A percentile compares a stretch with the other conserved stretches of the same genome.
Conservation (phyloP, 2,888 invertebrate species). For the Choristoneura rosaceana region DNA sequence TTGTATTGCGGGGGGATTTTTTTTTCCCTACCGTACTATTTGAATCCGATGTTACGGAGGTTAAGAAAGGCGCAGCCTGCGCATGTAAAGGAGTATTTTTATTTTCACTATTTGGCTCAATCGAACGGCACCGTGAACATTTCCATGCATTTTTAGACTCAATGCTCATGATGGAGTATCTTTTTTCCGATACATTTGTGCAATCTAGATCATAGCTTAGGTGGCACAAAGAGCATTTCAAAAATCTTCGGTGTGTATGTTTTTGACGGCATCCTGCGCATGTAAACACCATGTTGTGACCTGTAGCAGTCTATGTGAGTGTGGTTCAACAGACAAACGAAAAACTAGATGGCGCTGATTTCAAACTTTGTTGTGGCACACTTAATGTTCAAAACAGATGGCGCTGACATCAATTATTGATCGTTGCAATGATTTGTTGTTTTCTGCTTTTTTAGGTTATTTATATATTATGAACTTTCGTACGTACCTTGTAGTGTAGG, state of each 20-base stretch:
- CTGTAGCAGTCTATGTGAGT: neutral
- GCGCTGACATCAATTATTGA: too few species aligned
- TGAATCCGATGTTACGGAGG: neutral
- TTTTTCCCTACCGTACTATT: neutral
- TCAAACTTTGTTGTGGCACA: too few species aligned
- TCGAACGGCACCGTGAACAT: neutral
- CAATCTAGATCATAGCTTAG: neutral
- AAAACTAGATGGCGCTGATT: too few species aligned
- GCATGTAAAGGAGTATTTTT: neutral
- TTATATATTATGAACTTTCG: too few species aligned
- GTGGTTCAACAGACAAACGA: too few species aligned
- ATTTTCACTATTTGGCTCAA: neutral
- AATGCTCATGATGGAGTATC: neutral
- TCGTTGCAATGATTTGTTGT: too few species aligned
- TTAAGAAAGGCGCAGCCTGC: neutral
- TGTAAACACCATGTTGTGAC: neutral
- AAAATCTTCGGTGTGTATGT: neutral
- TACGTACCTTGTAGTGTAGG: too few species aligned
- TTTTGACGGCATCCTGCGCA: neutral
- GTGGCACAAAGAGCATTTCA: neutral
- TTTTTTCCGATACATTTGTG: neutral
- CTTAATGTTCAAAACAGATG: too few species aligned
- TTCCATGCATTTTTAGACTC: neutral
- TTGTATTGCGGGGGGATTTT: neutral
- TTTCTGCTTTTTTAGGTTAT: too few species aligned